These are phyloP conservation scores for Myanophis thanlyinensis DNA, from an alignment of 2,113 vertebrate genomes.

Conservation along the genomic window DNA sequence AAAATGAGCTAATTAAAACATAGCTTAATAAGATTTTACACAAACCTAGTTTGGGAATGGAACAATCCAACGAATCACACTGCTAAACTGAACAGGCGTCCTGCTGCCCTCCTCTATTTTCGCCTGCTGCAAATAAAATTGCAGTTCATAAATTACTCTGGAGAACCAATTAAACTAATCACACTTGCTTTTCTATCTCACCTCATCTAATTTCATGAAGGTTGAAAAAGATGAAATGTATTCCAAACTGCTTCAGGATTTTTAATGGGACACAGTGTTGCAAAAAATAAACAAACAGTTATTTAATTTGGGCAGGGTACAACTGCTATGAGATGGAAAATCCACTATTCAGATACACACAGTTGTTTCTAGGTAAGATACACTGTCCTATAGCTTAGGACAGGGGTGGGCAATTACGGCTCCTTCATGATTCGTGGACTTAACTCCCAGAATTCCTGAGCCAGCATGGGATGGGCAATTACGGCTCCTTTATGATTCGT, in stretches of 20 bases:
- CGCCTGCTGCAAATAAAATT: not conserved
- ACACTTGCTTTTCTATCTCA: not conserved
- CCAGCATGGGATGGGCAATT: too few relatives aligned
- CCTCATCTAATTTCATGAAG: not conserved
- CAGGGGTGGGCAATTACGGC: too few relatives aligned
- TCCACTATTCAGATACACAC: not conserved
- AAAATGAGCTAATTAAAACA: not conserved
- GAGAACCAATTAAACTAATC: not conserved
- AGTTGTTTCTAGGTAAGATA: not conserved
- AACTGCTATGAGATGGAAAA: not conserved
- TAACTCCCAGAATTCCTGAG: too few relatives aligned
- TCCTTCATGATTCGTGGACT: too few relatives aligned
- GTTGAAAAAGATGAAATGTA: not conserved
- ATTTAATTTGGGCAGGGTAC: not conserved
- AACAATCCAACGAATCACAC: not conserved
- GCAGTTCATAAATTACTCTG: not conserved
- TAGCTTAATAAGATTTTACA: not conserved
- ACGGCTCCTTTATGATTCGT: too few relatives aligned
- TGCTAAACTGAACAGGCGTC: not conserved
- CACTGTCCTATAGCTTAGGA: not conserved
- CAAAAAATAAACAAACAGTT: not conserved
- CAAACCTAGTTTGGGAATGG: not conserved
- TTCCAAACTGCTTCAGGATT: not conserved
- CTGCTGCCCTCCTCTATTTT: not conserved
- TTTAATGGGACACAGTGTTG: not conserved